A percentile compares a stretch with the other conserved stretches of the same genome.
phyloP scores from a whole-genome alignment of 2,113 vertebrate species.

The Smithornis capensis region DNA sequence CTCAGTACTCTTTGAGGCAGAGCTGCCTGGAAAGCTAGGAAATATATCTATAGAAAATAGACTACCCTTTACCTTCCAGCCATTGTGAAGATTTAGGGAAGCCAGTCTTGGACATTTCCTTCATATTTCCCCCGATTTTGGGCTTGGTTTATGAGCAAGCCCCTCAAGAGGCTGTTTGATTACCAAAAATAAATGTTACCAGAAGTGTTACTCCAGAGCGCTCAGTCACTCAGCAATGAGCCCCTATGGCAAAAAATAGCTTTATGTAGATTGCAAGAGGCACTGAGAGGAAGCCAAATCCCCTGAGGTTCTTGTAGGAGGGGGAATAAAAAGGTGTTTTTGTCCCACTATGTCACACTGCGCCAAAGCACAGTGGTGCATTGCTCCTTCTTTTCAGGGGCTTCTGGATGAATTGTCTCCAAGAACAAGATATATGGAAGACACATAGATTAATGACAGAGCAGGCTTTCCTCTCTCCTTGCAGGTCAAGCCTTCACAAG shows the following conservation, averaged over 20 bases:
- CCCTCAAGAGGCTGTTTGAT: accelerated
- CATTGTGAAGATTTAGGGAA: not conserved
- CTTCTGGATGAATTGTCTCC: not conserved
- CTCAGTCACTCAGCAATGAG: conserved; percentile 3
- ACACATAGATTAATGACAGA: not conserved
- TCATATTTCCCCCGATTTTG: accelerated
- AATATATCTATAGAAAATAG: accelerated
- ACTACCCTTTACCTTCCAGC: not conserved
- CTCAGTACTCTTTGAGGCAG: not conserved
- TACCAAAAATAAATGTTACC: not conserved
- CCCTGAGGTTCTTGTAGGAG: conserved; percentile 25
- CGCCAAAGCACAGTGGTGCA: not conserved
- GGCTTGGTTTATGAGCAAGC: not conserved
- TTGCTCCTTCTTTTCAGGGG: not conserved
- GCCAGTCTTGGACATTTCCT: not conserved
- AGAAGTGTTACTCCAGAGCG: not conserved
- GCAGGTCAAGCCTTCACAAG: not conserved
- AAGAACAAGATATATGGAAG: not conserved
- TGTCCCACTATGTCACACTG: not conserved
- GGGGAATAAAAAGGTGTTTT: not conserved
- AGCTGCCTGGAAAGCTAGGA: not conserved
- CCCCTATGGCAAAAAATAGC: conserved; percentile 16
- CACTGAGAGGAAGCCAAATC: conserved; percentile 27
- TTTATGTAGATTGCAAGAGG: conserved; percentile 28
- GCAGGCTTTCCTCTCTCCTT: not conserved